These are phyloP conservation scores for Baronia brevicornis DNA, from an alignment of 2,888 invertebrate species.

Conservation along the genomic window DNA sequence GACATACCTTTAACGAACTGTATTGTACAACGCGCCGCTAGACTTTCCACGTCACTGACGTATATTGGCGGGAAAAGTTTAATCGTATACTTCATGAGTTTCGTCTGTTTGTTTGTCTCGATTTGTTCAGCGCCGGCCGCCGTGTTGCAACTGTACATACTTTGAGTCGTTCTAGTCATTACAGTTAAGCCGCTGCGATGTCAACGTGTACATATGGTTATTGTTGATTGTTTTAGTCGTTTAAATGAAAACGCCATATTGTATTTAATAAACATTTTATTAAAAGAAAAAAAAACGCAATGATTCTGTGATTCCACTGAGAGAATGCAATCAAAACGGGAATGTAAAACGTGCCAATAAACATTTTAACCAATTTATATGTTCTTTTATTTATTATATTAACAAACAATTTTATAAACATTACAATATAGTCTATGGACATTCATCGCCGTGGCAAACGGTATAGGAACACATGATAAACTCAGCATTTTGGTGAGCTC, in stretches of 20 bases:
- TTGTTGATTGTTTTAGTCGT: slow-evolving; percentile 31
- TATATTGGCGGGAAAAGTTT: too few species aligned
- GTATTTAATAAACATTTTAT: slow-evolving; percentile 54
- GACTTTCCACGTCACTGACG: not conserved
- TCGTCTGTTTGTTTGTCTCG: slow-evolving; percentile 7
- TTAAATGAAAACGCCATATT: slow-evolving; percentile 36
- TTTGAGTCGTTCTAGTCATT: slow-evolving; percentile 65
- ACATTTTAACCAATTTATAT: slow-evolving; percentile 48
- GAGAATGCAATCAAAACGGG: slow-evolving; percentile 46
- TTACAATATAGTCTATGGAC: too few species aligned
- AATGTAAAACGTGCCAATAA: slow-evolving; percentile 61
- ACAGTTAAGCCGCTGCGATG: slow-evolving; percentile 41
- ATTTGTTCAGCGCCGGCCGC: too few species aligned
- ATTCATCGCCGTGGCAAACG: too few species aligned
- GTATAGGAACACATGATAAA: too few species aligned
- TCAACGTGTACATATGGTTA: slow-evolving; percentile 35
- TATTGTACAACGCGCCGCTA: too few species aligned
- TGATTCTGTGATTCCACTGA: slow-evolving; percentile 36
- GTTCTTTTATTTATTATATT: slow-evolving; percentile 34
- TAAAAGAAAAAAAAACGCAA: slow-evolving; percentile 34
- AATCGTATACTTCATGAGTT: slow-evolving; percentile 6
- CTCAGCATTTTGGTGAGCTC: too few species aligned
- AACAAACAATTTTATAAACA: slow-evolving; percentile 27
- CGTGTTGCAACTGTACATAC: slow-evolving; percentile 32
- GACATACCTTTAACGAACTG: too few species aligned